phyloP scores from a whole-genome alignment of 2,888 invertebrate species.

The Standfussiana lucernea region DNA sequence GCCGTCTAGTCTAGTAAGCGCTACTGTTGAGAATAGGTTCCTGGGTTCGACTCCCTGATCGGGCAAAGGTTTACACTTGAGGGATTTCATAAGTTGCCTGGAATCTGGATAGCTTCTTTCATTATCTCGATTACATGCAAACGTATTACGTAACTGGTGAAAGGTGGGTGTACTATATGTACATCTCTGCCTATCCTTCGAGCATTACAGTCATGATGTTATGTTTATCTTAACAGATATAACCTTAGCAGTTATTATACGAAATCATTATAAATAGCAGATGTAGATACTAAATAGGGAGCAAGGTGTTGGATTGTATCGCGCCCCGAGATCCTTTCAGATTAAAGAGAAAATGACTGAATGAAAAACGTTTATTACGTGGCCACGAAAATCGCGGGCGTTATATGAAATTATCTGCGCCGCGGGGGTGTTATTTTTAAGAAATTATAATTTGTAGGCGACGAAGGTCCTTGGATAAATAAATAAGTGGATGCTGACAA shows the following conservation, averaged over 20 bases:
- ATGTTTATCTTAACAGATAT: background rate
- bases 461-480: background rate
- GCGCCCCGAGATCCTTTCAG: constrained; percentile 35
- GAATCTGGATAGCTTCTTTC: too few species aligned
- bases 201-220: background rate
- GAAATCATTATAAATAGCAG: background rate
- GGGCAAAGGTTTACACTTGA: too few species aligned
- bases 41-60: too few species aligned
- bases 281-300: background rate
- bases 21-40: too few species aligned
- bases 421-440: background rate
- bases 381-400: constrained; percentile 2
- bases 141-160: too few species aligned
- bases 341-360: constrained; percentile 40
- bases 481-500: background rate
- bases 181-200: too few species aligned
- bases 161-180: too few species aligned
- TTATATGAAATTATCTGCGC: background rate
- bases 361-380: constrained; percentile 19
- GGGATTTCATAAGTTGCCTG: too few species aligned
- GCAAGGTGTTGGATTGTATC: constrained; percentile 33
- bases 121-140: too few species aligned
- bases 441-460: background rate
- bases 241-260: background rate
- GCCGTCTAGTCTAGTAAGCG: too few species aligned